Evolutionary conservation across 2,888 invertebrate species (phyloP).

Genomic region (Drosophila rellima): DNA sequence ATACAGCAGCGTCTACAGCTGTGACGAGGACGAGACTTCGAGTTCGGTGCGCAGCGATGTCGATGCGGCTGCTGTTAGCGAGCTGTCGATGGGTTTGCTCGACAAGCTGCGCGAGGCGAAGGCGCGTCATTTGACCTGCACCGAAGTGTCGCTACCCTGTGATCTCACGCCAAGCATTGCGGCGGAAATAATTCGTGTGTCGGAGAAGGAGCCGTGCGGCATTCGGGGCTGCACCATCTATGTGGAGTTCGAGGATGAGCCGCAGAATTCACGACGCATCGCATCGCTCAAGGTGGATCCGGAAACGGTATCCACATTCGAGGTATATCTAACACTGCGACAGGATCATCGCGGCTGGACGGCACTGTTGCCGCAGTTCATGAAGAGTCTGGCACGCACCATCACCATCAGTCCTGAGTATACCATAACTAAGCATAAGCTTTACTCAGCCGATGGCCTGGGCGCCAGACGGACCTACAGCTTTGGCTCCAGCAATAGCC

Average conservation of each 20-base stretch:
- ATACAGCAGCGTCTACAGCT: conserved; percentile 41
- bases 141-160: conserved; percentile 84
- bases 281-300: conserved; percentile 81
- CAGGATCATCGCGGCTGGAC: conserved; percentile 84
- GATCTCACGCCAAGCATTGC: conserved; percentile 84
- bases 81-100: conserved; percentile 74
- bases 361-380: conserved; percentile 82
- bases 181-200: conserved; percentile 82
- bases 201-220: conserved; percentile 83
- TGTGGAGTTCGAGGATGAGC: conserved; percentile 83
- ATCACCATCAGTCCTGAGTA: conserved; percentile 83
- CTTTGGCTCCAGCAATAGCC: conserved; percentile 72
- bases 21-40: conserved; percentile 47
- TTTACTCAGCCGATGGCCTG: conserved; percentile 76
- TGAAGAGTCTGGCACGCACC: conserved; percentile 83
- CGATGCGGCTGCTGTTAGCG: conserved; percentile 65
- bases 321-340: conserved; percentile 82
- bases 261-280: conserved; percentile 82
- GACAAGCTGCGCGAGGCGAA: conserved; percentile 83
- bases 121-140: conserved; percentile 82
- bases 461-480: conserved; percentile 70
- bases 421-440: conserved; percentile 82
- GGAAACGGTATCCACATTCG: conserved; percentile 83
- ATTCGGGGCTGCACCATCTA: conserved; percentile 83
- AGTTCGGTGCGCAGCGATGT: conserved; percentile 33